Percentiles rank a stretch among this genome's conserved stretches.
Evolutionary conservation across 30 jellyfish, hydroid and myxozoan species (phyloP).

Genomic region (Turritopsis rubra): DNA sequence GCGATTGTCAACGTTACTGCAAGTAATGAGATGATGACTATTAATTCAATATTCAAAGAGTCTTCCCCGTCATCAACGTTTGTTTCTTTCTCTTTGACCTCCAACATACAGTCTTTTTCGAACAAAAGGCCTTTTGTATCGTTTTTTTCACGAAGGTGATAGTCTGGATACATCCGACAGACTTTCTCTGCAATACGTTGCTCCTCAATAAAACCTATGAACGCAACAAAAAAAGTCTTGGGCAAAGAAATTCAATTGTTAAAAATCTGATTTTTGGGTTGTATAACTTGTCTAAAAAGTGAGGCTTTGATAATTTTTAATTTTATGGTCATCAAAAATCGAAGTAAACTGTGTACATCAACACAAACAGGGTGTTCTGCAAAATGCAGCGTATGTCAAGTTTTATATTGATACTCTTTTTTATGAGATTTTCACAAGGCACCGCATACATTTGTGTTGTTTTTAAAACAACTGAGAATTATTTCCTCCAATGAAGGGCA

Average conservation of each 20-base stretch:
- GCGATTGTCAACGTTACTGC: background rate
- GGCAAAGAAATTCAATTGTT: background rate
- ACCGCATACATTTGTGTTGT: too few species aligned
- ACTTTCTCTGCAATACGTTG: background rate
- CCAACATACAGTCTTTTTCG: background rate
- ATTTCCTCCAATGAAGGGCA: too few species aligned
- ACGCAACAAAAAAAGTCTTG: background rate
- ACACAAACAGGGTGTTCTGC: too few species aligned
- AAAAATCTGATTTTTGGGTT: too few species aligned
- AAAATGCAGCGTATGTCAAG: too few species aligned
- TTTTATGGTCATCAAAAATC: too few species aligned
- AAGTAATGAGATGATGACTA: background rate
- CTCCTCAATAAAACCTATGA: background rate
- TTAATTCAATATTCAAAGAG: background rate
- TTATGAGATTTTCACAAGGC: too few species aligned
- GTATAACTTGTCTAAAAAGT: too few species aligned
- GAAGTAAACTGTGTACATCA: too few species aligned
- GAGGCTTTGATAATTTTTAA: too few species aligned
- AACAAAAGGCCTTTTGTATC: background rate
- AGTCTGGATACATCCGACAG: background rate
- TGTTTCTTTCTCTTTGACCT: background rate
- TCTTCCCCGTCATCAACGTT: background rate
- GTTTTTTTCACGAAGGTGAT: background rate
- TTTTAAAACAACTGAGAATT: too few species aligned
- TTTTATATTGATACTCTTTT: too few species aligned